Base-by-base conservation (phyloP, 30 jellyfish, hydroid and myxozoan species). In the Rhopilema esculentum region DNA sequence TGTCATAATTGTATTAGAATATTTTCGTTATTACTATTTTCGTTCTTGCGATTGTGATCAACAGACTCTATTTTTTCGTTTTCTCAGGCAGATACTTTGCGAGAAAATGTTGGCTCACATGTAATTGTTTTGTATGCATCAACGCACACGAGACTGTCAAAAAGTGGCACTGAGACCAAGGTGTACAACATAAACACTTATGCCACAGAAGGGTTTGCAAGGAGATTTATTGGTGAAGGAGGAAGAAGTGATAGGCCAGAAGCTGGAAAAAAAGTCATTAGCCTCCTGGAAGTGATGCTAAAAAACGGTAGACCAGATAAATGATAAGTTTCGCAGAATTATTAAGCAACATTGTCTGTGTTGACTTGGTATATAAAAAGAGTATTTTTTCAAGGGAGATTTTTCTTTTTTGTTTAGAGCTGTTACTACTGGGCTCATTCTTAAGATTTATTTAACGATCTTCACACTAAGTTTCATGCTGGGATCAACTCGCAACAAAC, bases 191-290 rank as follows among this genome's bases (percentile, higher is more conserved):
- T 66, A 32, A 23, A 29, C 51, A 66, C 52, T 21, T 19, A 23
- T 66, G 77, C 52, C 30, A 66, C 52, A 66, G 24, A 22, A 66
- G 73, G 73, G 30, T 63, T 63, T 63, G 73, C 73, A 63, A 63
- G 73, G 30, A 63, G 17, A 24, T 63, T 63, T 63, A 63, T 63
- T 63, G 73, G 73, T 63, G 73, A 63, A 63, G 73, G 73, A 63
- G 73, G 73, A 63, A 63, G 73, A 63, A n/a, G 17, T 63, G n/a
- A 63, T 63, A 63, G 73, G 30, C 73, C 73, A 63, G 73, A 63
- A 19, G 30, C 73, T 63, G 30, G 73, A 63, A 63, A 24, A 63
- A 51, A 63, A 63, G 73, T 7, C 30, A 63, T 63, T 63, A 63
- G 30, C 30, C 73, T 63, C 73, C 73, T 63, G 27, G 73, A 63